Percentiles rank a stretch among this genome's conserved stretches.
Conservation (phyloP, 2,888 invertebrate genomes). For the Cotesia congregata region DNA sequence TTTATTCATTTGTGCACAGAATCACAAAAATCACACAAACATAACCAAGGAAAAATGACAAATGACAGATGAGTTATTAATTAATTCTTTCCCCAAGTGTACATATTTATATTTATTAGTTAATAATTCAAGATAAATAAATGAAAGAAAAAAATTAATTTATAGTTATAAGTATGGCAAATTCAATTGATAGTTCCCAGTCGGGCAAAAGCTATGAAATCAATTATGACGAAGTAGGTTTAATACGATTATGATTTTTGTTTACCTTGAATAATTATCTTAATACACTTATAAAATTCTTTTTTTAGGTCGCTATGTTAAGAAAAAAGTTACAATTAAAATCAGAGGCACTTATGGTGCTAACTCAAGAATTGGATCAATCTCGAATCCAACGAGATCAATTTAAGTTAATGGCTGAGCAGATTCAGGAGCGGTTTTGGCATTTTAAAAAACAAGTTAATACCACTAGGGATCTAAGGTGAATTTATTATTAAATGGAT, state of each 20-base stretch:
- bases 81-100: neutral
- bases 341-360: constrained; percentile 83
- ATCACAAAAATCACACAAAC: neutral
- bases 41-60: constrained; percentile 46
- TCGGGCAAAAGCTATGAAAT: neutral
- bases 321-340: constrained; percentile 81
- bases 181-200: neutral
- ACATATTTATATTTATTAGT: neutral
- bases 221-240: constrained; percentile 24
- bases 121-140: neutral
- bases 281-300: neutral
- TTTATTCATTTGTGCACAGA: neutral
- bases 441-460: constrained; percentile 69
- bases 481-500: constrained; percentile 1
- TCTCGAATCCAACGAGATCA: constrained; percentile 85
- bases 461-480: constrained; percentile 54
- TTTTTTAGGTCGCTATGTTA: constrained; percentile 48
- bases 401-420: constrained; percentile 85
- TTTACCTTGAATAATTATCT: neutral
- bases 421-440: constrained; percentile 75
- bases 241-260: neutral
- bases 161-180: constrained; percentile 11
- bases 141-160: constrained; percentile 15
- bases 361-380: constrained; percentile 83
- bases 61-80: constrained; percentile 10